Base-by-base conservation (phyloP, 2,888 invertebrate genomes). In the Megastigmus dorsalis region DNA sequence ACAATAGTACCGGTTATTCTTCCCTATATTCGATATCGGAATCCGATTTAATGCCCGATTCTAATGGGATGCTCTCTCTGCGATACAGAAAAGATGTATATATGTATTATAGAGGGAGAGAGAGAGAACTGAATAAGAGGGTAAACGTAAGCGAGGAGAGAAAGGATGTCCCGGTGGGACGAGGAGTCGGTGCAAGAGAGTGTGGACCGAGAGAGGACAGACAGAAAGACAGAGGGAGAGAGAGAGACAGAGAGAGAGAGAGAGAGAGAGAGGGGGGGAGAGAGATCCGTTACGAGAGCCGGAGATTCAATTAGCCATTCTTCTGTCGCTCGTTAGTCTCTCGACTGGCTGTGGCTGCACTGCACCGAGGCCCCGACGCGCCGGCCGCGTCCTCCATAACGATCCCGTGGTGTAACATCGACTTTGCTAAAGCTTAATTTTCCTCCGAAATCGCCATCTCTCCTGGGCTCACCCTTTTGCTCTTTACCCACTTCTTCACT, bases 241-340 rank as follows among this genome's bases (percentile, higher is more conserved):
- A 62, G 54, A 3, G 13, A 33, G 50, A 50, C 26, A 5, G 20
- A 10, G 28, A 30, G 9, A 15, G 23, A 5, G n/a, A n/a, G n/a
- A n/a, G n/a, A n/a, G n/a, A n/a, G n/a, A 30, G 52, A 38, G n/a
- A 15, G 9, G 10, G 38, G 10, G 38, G 7, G n/a, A 38, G 50
- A 18, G 28, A 38, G 65, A 65, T 70, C 70, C 60, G 50, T 62
- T 54, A 55, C 75, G 52, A 38, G 36, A 33, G 18, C 62, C 30
- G 75, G 72, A 68, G 68, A 75, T 72, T 75, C 71, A 75, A 75
- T 75, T 75, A 75, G 68, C 72, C 72, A 75, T 75, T 75, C 72
- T 72, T 72, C 63, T 68, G 63, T 68, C 57, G 67, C 57, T 68
- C 71, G 75, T 75, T 71, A 70, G 71, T 70, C 50, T 74, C 54